A percentile compares a stretch with the other conserved stretches of the same genome.
These are phyloP conservation scores for Alviniconcha strummeri DNA, from an alignment of 2,888 invertebrate species.

Conservation along the genomic window DNA sequence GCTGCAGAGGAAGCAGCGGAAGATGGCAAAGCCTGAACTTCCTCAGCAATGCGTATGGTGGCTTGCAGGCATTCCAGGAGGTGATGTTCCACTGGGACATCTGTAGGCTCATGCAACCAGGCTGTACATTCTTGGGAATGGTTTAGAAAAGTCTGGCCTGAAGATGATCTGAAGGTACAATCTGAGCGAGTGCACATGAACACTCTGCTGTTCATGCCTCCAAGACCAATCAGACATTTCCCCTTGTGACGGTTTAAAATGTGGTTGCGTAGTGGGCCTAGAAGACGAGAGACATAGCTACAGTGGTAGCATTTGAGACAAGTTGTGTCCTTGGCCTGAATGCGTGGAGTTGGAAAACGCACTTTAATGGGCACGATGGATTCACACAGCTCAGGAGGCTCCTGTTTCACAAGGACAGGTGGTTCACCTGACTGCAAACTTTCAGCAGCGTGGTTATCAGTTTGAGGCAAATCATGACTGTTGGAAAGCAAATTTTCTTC, in stretches of 20 bases:
- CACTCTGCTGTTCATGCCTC: slow-evolving; percentile 44
- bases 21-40: background rate
- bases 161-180: slow-evolving; percentile 57
- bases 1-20: slow-evolving; percentile 14
- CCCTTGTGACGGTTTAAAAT: slow-evolving; percentile 43
- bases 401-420: slow-evolving; percentile 29
- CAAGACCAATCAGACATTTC: slow-evolving; percentile 40
- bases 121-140: slow-evolving; percentile 58
- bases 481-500: background rate
- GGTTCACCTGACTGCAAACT: background rate
- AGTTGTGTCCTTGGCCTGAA: slow-evolving; percentile 40
- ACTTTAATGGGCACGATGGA: slow-evolving; percentile 28
- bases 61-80: slow-evolving; percentile 41
- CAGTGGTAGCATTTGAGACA: slow-evolving; percentile 61
- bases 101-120: slow-evolving; percentile 41
- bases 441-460: background rate
- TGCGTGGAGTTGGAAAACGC: background rate
- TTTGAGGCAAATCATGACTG: background rate
- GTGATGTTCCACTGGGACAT: slow-evolving; percentile 37
- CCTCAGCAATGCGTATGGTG: slow-evolving; percentile 32
- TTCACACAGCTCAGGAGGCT: slow-evolving; percentile 32
- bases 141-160: slow-evolving; percentile 48
- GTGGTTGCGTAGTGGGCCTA: slow-evolving; percentile 39
- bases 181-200: slow-evolving; percentile 58
- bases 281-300: slow-evolving; percentile 40